A percentile compares a stretch with the other conserved stretches of the same genome.
phyloP scores from a whole-genome alignment of 1,140 invertebrate species.

The Panagrolaimus sp. region DNA sequence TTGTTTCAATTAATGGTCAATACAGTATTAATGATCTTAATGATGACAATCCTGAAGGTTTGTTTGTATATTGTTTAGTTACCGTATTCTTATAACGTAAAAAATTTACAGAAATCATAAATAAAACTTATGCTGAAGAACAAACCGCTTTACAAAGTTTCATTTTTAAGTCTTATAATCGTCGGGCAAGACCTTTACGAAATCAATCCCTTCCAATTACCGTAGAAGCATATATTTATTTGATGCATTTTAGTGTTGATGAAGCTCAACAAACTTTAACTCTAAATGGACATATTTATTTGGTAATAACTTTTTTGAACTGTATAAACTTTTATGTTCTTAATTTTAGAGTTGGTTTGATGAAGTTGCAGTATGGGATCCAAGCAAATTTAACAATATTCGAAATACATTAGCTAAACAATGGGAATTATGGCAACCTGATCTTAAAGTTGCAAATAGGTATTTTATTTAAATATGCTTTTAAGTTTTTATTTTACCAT shows the following conservation, averaged over 20 bases:
- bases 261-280: conserved; percentile 48
- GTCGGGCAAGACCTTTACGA: background rate
- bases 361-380: conserved; percentile 49
- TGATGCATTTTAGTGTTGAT: conserved; percentile 43
- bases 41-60: conserved; percentile 9
- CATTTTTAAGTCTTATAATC: background rate
- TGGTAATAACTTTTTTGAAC: conserved; percentile 27
- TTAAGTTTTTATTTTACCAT: background rate
- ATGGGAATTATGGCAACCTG: conserved; percentile 36
- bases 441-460: conserved; percentile 36
- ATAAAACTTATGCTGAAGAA: conserved; percentile 9
- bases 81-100: background rate
- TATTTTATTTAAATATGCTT: background rate
- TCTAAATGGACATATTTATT: conserved; percentile 52
- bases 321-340: background rate
- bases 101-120: background rate
- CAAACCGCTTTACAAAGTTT: conserved; percentile 4
- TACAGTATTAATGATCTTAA: background rate
- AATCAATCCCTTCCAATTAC: conserved; percentile 22
- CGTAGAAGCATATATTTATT: conserved; percentile 32
- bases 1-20: background rate
- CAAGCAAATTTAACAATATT: conserved; percentile 44
- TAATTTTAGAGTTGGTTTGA: conserved; percentile 36
- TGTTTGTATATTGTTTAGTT: background rate
- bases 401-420: conserved; percentile 42